Percentiles rank a stretch among this genome's conserved stretches.
Conservation (phyloP, 2,888 invertebrate species). For the Phortica magna region DNA sequence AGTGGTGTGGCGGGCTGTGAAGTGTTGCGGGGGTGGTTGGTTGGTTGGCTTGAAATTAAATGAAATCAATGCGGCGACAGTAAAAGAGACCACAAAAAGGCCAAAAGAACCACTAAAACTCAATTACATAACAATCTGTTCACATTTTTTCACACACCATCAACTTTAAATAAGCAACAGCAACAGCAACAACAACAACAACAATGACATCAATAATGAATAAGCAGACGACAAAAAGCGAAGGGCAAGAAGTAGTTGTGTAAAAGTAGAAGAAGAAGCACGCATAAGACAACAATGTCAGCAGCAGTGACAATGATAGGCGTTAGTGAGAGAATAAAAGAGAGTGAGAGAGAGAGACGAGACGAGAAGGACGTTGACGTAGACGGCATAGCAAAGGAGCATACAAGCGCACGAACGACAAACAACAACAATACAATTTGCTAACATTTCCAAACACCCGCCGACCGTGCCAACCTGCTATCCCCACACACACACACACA, state of each 20-base stretch:
- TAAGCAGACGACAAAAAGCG: no score
- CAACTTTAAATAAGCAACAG: conserved; percentile 73
- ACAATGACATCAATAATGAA: no score
- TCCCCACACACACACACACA: neutral
- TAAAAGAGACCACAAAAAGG: conserved; percentile 70
- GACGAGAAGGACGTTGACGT: no score
- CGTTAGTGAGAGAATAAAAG: no score
- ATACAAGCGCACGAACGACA: no score
- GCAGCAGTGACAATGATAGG: no score
- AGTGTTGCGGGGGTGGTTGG: neutral
- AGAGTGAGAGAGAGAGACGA: no score
- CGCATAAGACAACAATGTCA: no score
- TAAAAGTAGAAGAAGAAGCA: no score
- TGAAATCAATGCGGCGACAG: conserved; percentile 10
- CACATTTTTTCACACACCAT: conserved; percentile 78
- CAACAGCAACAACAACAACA: no score
- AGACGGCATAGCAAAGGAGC: neutral
- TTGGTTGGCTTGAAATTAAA: neutral
- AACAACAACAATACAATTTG: conserved; percentile 26
- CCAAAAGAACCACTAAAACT: conserved; percentile 71
- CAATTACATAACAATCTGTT: conserved; percentile 78
- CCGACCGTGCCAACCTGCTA: no score
- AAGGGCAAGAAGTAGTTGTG: neutral
- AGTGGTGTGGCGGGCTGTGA: neutral
- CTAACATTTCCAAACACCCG: no score